Conservation (phyloP, 1,140 invertebrate genomes). For the Drusus annulatus region DNA sequence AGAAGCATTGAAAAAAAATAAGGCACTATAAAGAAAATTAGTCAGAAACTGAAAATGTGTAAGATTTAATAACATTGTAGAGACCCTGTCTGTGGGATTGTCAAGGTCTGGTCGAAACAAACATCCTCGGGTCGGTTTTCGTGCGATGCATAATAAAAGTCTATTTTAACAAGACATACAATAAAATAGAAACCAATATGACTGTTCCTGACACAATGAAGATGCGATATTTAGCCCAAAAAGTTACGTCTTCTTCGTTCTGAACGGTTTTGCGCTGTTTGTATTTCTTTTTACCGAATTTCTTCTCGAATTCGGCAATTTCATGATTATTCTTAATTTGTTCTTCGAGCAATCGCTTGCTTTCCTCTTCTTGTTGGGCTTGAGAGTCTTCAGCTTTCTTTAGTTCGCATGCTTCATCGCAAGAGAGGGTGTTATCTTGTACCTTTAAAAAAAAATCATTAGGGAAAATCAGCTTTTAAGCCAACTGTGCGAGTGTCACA, state of each 20-base stretch:
- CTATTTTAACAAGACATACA: too few relatives aligned
- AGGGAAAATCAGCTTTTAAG: too few relatives aligned
- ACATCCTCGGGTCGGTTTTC: too few relatives aligned
- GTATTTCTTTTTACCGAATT: conserved; percentile 76
- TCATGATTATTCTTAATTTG: conserved; percentile 78
- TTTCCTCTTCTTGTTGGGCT: conserved; percentile 70
- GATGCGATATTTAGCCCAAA: conserved; percentile 26
- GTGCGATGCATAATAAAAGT: too few relatives aligned
- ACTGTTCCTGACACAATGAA: not conserved
- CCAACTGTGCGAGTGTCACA: too few relatives aligned
- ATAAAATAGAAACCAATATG: too few relatives aligned
- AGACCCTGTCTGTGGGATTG: too few relatives aligned
- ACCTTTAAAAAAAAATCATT: not conserved
- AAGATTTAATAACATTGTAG: too few relatives aligned
- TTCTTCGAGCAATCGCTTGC: conserved; percentile 73
- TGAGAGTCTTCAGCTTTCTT: conserved; percentile 72
- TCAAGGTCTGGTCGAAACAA: too few relatives aligned
- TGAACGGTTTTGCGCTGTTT: conserved; percentile 63
- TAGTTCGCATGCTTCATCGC: conserved; percentile 76
- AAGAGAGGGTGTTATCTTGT: conserved; percentile 66
- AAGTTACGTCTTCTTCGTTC: not conserved
- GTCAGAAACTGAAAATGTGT: too few relatives aligned
- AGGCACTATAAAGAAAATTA: too few relatives aligned
- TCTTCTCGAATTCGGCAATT: conserved; percentile 81
- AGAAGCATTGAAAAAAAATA: too few relatives aligned